Evolutionary conservation across 92 coral and sea anemone species (phyloP).

Genomic region (Blastomussa wellsi): DNA sequence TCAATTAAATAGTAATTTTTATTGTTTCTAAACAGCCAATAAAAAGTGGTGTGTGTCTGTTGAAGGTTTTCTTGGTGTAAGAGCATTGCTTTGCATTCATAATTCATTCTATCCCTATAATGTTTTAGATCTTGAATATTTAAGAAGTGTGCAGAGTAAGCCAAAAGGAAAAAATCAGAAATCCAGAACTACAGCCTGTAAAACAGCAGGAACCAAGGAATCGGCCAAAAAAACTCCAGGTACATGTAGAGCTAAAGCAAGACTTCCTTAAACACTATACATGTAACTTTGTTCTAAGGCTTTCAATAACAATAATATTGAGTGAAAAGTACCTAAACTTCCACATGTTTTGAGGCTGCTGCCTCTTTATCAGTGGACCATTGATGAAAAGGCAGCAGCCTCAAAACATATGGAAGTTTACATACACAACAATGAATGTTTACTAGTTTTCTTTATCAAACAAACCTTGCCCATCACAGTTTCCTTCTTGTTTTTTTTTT

Average conservation of each 20-base stretch:
- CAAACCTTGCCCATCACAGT: slow-evolving; percentile 18
- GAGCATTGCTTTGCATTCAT: slow-evolving; percentile 11
- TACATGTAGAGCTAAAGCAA: neutral
- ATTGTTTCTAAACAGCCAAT: slow-evolving; percentile 23
- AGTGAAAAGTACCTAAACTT: slow-evolving; percentile 20
- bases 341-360: slow-evolving; percentile 18
- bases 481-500: too few relatives aligned
- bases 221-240: slow-evolving; percentile 15
- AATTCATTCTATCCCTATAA: slow-evolving; percentile 15
- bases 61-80: neutral
- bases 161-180: slow-evolving; percentile 15
- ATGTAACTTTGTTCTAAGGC: neutral
- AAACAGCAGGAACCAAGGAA: slow-evolving; percentile 15
- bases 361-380: too few relatives aligned
- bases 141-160: slow-evolving; percentile 9
- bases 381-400: too few relatives aligned
- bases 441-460: slow-evolving; percentile 21
- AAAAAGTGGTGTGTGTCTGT: slow-evolving; percentile 20
- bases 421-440: slow-evolving; percentile 12
- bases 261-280: neutral
- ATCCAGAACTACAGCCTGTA: slow-evolving; percentile 11
- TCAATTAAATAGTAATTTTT: slow-evolving; percentile 12
- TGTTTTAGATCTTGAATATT: slow-evolving; percentile 24
- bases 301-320: slow-evolving; percentile 6
- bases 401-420: slow-evolving; percentile 19